These are phyloP conservation scores for Melolontha melolontha DNA, from an alignment of 2,888 invertebrate genomes.

Conservation along the genomic window DNA sequence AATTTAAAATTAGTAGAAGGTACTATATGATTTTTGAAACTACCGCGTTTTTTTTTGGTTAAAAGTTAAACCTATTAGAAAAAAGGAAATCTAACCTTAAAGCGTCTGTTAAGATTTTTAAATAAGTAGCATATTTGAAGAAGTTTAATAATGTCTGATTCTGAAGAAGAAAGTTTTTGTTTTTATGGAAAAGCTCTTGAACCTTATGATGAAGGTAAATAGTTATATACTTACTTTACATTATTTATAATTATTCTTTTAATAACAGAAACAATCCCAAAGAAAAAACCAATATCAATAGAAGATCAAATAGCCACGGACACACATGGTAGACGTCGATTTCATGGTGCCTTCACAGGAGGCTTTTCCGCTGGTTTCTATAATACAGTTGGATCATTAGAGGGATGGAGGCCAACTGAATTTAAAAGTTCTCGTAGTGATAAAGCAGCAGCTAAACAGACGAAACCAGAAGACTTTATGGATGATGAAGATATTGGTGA, in stretches of 20 bases:
- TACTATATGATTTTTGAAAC: too few species aligned
- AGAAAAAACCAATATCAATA: slow-evolving; percentile 81
- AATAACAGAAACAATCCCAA: slow-evolving; percentile 78
- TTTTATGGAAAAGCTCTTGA: slow-evolving; percentile 86
- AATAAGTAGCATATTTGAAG: not conserved
- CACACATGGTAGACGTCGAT: slow-evolving; percentile 87
- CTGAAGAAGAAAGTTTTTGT: slow-evolving; percentile 75
- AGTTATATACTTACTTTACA: slow-evolving; percentile 10
- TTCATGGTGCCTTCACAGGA: slow-evolving; percentile 99
- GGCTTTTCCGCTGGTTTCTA: slow-evolving; percentile 97
- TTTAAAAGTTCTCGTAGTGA: slow-evolving; percentile 90
- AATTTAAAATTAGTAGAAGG: too few species aligned
- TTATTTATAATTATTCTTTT: slow-evolving; percentile 17
- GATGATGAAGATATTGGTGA: slow-evolving; percentile 96
- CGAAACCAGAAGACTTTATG: slow-evolving; percentile 95
- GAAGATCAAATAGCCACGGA: slow-evolving; percentile 93
- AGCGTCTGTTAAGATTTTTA: not conserved
- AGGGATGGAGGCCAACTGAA: slow-evolving; percentile 92
- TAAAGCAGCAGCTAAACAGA: slow-evolving; percentile 70
- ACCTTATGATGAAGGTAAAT: slow-evolving; percentile 83
- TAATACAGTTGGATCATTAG: slow-evolving; percentile 95
- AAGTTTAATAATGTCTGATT: slow-evolving; percentile 59
- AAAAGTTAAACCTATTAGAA: too few species aligned
- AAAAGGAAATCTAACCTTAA: not conserved
- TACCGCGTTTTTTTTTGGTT: too few species aligned